Percentiles rank a stretch among this genome's conserved stretches.
These are phyloP conservation scores for Callospermophilus lateralis DNA, from an alignment of 2,113 vertebrate species.

Conservation along the genomic window DNA sequence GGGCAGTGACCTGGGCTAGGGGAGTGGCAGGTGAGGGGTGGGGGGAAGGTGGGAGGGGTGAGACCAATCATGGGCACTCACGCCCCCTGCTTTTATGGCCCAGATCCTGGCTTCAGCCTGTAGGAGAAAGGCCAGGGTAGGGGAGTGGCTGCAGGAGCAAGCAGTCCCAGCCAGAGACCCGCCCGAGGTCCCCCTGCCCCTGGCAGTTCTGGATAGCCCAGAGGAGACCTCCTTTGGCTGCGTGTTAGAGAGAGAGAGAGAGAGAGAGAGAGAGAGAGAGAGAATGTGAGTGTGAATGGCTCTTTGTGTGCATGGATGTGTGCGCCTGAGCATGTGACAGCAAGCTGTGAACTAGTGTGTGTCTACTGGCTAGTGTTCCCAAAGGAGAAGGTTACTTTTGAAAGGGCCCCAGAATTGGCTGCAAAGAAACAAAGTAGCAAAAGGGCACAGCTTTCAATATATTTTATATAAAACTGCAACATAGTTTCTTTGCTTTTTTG, in stretches of 20 bases:
- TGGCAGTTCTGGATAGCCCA: neutral
- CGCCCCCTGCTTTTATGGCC: neutral
- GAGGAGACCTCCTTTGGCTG: neutral
- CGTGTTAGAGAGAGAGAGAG: neutral
- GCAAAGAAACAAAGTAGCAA: neutral
- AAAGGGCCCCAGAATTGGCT: neutral
- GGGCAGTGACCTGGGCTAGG: neutral
- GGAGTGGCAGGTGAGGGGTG: neutral
- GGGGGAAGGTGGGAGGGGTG: too few relatives aligned
- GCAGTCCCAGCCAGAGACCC: neutral
- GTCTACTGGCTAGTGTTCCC: neutral
- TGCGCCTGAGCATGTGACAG: neutral
- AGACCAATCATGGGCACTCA: neutral
- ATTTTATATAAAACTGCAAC: neutral
- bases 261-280: neutral
- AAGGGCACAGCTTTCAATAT: too few relatives aligned
- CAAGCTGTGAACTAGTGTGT: neutral
- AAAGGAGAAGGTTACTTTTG: accelerated
- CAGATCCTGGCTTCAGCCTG: neutral
- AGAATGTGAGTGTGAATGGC: neutral
- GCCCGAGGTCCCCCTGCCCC: neutral
- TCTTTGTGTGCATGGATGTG: neutral
- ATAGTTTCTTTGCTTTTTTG: neutral
- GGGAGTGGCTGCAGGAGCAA: neutral
- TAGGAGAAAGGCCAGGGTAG: neutral